These are phyloP conservation scores for Ceryle rudis DNA, from an alignment of 2,797 vertebrate species.

Conservation along the genomic window DNA sequence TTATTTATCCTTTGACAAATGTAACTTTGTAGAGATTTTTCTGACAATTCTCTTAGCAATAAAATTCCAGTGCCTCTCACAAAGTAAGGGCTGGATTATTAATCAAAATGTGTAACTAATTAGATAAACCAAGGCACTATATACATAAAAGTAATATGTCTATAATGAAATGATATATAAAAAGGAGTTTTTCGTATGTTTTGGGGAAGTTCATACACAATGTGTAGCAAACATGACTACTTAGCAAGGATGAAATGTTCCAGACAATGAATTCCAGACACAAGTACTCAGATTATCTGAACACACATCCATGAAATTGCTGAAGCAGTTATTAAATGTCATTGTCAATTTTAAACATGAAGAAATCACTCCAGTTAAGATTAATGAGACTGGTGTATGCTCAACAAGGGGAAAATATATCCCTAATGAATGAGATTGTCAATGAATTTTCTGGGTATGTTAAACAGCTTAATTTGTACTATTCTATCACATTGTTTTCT, in stretches of 20 bases:
- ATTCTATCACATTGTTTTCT: not conserved
- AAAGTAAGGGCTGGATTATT: not conserved
- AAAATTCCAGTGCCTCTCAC: not conserved
- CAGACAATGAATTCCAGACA: not conserved
- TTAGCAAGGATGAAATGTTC: not conserved
- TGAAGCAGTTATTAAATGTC: conserved; percentile 10
- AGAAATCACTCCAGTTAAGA: not conserved
- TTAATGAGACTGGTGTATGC: not conserved
- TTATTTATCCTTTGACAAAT: not conserved
- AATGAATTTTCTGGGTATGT: not conserved
- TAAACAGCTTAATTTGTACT: not conserved
- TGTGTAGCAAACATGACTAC: not conserved
- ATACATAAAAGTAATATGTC: not conserved
- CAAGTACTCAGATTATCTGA: not conserved
- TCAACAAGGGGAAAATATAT: not conserved
- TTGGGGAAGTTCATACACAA: not conserved
- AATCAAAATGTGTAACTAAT: not conserved
- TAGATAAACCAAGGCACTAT: not conserved
- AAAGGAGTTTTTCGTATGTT: not conserved
- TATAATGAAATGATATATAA: not conserved
- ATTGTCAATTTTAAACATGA: not conserved
- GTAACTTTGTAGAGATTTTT: not conserved
- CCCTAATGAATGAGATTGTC: not conserved
- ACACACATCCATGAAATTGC: not conserved
- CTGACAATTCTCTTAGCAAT: not conserved